Evolutionary conservation across 2,113 vertebrate species (phyloP).

Genomic region (Leptocoma aspasia): DNA sequence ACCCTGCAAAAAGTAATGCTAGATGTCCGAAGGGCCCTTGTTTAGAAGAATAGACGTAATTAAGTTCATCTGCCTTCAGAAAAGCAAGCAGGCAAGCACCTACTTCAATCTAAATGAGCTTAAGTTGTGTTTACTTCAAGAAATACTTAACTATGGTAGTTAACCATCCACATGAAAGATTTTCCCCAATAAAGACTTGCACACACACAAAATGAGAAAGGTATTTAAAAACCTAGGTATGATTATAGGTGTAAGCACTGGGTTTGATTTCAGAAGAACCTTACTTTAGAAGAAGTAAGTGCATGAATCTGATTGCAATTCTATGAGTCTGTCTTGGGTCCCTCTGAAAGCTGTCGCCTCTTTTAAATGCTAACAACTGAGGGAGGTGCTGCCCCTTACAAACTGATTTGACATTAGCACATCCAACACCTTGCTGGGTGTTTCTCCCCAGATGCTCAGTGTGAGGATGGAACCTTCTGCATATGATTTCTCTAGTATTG

Average conservation of each 20-base stretch:
- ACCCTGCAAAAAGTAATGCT: neutral
- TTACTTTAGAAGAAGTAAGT: neutral
- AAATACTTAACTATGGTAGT: constrained; percentile 23
- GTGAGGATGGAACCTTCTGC: neutral
- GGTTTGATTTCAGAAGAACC: constrained; percentile 1
- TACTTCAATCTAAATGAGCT: constrained; percentile 17
- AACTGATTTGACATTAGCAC: neutral
- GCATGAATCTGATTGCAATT: constrained; percentile 17
- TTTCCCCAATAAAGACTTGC: neutral
- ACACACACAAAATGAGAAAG: neutral
- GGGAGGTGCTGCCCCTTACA: neutral
- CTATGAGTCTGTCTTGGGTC: neutral
- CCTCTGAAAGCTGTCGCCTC: neutral
- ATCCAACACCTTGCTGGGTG: neutral
- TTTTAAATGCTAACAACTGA: constrained; percentile 7
- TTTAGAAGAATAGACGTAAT: neutral
- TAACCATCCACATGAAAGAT: neutral
- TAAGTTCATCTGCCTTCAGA: constrained; percentile 26
- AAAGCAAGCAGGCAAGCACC: neutral
- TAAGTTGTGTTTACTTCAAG: constrained; percentile 38
- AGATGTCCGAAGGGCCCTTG: neutral
- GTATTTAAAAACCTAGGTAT: neutral
- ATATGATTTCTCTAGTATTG: neutral
- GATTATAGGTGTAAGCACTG: neutral
- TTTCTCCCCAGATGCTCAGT: neutral